Percentiles rank a stretch among this genome's conserved stretches.
Evolutionary conservation across 92 coral and sea anemone genomes (phyloP).

Genomic region (Epizoanthus stellaris): DNA sequence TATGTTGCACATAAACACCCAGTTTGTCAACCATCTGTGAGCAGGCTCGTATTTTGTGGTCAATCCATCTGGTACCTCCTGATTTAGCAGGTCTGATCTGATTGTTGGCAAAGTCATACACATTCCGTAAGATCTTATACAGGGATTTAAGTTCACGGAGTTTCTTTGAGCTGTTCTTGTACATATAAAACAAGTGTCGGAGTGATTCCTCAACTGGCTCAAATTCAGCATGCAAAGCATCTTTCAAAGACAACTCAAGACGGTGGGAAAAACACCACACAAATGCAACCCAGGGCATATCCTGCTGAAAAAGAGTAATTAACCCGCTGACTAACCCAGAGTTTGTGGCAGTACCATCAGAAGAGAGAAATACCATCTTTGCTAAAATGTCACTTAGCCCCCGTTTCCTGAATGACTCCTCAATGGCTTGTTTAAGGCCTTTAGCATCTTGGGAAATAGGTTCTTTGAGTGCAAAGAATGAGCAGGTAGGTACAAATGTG

Average conservation of each 20-base stretch:
- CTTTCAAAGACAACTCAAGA: slow-evolving; percentile 3
- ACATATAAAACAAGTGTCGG: slow-evolving; percentile 11
- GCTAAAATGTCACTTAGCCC: too few relatives aligned
- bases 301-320: background rate
- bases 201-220: slow-evolving; percentile 6
- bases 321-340: slow-evolving; percentile 3
- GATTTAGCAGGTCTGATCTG: slow-evolving; percentile 11
- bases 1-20: slow-evolving; percentile 22
- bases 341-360: background rate
- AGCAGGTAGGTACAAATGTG: slow-evolving; percentile 18
- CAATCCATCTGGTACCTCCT: slow-evolving; percentile 24
- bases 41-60: slow-evolving; percentile 15
- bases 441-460: slow-evolving; percentile 9
- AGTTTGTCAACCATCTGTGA: slow-evolving; percentile 21
- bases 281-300: slow-evolving; percentile 25
- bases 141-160: background rate
- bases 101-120: slow-evolving; percentile 2
- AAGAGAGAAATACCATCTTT: too few relatives aligned
- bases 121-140: slow-evolving; percentile 2
- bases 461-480: slow-evolving; percentile 8
- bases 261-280: slow-evolving; percentile 27
- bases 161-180: slow-evolving; percentile 20
- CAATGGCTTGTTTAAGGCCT: slow-evolving; percentile 6
- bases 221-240: slow-evolving; percentile 5
- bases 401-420: background rate